phyloP scores from a whole-genome alignment of 2,888 invertebrate genomes.

The Onthophagus sagittarius region DNA sequence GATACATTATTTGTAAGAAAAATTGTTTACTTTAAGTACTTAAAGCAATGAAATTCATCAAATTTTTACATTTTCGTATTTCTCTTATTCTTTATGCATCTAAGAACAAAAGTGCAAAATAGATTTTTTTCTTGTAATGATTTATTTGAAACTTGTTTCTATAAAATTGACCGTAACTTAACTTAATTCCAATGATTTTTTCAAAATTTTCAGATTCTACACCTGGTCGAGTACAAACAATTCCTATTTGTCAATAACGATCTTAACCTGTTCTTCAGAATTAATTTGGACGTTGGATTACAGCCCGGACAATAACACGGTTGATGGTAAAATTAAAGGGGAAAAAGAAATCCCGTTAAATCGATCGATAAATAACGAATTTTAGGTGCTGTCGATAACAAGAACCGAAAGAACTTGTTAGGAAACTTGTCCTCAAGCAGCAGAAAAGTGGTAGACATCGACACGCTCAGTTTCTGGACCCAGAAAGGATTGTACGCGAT shows the following conservation, averaged over 20 bases:
- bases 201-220: background rate
- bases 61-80: no score
- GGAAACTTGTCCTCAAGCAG: background rate
- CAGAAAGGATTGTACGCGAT: constrained; percentile 1
- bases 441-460: constrained; percentile 5
- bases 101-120: no score
- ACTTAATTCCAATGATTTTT: no score
- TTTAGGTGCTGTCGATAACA: background rate
- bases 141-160: no score
- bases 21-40: no score
- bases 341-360: background rate
- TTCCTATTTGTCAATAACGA: constrained; percentile 1
- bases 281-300: background rate
- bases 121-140: no score
- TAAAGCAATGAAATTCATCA: no score
- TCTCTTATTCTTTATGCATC: no score
- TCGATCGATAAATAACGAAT: background rate
- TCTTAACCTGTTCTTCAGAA: background rate
- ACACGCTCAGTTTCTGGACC: constrained; percentile 3
- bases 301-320: background rate
- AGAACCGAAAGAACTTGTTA: background rate
- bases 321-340: background rate
- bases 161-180: no score
- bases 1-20: no score
- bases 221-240: constrained; percentile 3